A percentile compares a stretch with the other conserved stretches of the same genome.
Conservation (phyloP, 2,888 invertebrate genomes). For the Flexamia atlantica region DNA sequence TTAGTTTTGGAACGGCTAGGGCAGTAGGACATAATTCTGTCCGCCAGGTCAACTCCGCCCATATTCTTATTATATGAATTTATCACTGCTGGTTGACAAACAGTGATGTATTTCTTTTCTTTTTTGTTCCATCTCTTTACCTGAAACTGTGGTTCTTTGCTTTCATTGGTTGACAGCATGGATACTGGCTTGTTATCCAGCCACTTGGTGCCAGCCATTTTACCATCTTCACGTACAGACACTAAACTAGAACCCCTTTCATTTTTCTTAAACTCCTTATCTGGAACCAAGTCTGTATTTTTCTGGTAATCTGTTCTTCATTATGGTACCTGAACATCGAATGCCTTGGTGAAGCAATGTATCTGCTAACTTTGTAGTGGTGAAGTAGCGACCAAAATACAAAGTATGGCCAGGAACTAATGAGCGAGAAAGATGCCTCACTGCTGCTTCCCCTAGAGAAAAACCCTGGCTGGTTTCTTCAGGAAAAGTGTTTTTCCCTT, state of each 20-base stretch:
- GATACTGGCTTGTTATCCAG: constrained; percentile 27
- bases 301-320: constrained; percentile 35
- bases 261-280: constrained; percentile 54
- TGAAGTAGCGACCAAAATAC: constrained; percentile 53
- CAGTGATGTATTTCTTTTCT: constrained; percentile 35
- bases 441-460: constrained; percentile 28
- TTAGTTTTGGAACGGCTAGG: constrained; percentile 47
- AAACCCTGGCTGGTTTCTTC: constrained; percentile 41
- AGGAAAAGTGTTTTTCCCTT: constrained; percentile 30
- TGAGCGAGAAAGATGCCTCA: constrained; percentile 17
- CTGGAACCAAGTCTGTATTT: constrained; percentile 28
- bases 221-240: constrained; percentile 33
- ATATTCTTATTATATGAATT: constrained; percentile 54
- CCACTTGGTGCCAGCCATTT: constrained; percentile 31
- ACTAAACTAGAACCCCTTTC: constrained; percentile 18
- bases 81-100: constrained; percentile 53
- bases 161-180: constrained; percentile 22
- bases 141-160: not conserved
- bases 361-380: constrained; percentile 42
- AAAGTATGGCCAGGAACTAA: constrained; percentile 58
- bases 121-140: constrained; percentile 24
- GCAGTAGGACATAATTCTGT: constrained; percentile 52
- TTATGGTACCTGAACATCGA: constrained; percentile 36
- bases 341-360: constrained; percentile 31
- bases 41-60: constrained; percentile 58